Evolutionary conservation across 2,113 vertebrate genomes (phyloP), one percentile per base, ranked within the genome.

Genomic region (Rostratula benghalensis): DNA sequence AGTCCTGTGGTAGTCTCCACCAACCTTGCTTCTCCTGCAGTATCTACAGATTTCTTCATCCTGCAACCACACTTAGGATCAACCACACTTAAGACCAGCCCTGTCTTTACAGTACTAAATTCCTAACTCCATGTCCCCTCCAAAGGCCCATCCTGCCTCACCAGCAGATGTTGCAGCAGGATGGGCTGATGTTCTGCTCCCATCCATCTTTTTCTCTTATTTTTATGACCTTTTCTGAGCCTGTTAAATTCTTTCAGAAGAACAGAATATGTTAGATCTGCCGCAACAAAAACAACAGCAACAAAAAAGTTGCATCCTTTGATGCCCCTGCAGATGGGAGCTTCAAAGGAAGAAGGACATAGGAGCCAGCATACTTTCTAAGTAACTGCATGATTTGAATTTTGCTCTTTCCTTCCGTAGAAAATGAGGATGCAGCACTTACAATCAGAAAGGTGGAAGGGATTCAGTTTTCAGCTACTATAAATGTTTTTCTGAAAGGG

Each of bases 171-270:
- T 23, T 97, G 79, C 89, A 39, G 81, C 76, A 23, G 33, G 65
- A 33, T 27, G 87, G 48, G 73, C 54, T 83, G 80, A 64, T 69
- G 69, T 54, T 79, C 85, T 89, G 54, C 59, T 95, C 81, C 91
- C 87, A 83, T 69, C 71, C 89, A 92, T 68, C 56, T 77, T 87
- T 94, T 93, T 86, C 10, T 13, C 57, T 56, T 46, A 53, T 18
- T 78, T 13, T 39, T 14, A 16, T 4, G 80, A 87, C 89, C 94
- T 98, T 88, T 92, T 81, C 39, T 93, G 76, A 92, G 68, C 23
- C 76, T 91, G 91, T 96, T 93, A 93, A 63, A 95, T 93, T 90
- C 94, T 90, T 95, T 96, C 78, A 95, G 87, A 97, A 87, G 74
- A 94, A 83, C 70, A 73, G 86, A 93, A 84, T 94, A 96, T 95